Evolutionary conservation across 1,140 invertebrate genomes (phyloP), one percentile per base, ranked within the genome.

Genomic region (Hestina assimilis): DNA sequence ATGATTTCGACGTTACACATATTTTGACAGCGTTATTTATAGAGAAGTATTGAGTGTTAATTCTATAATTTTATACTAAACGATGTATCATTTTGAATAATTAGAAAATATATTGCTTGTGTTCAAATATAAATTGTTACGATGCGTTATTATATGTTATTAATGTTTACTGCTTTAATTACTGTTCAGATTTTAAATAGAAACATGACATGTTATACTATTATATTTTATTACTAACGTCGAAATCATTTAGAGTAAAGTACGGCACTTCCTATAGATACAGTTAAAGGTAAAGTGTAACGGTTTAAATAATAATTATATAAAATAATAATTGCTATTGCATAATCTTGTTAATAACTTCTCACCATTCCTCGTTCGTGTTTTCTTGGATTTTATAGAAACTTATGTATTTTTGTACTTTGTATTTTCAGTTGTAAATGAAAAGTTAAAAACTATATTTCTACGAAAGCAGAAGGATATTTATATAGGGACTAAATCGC

Each of bases 351-450:
- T 69, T 69, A 61, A 67, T 56, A 56, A 72, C 75, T 80, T 80
- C 72, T 72, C 69, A 71, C 61, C 75, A 80, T 80, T 80, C 75
- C 72, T 75, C 69, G 60, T 68, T 63, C 62, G 69, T 67, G 59
- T 69, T 63, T 63, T 68, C 63, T 63, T 63, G 66, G 64, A 63
- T 63, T 61, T 66, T 72, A 72, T 68, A 66, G 59, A 65, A 47
- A 69, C 52, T 57, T 69, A 65, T 59, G 59, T 72, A 72, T 72
- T 72, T 72, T 69, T 71, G 60, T 71, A 71, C 62, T 54, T 59
- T 61, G 42, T 64, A 59, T 60, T 64, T n/a, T 60, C 31, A 55
- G 52, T 60, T 59, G 35, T 38, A 46, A 46, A 48, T 52, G 23
- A 50, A 59, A 56, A 17, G 47, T 40, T 52, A 35, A 54, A 64